A percentile compares a stretch with the other conserved stretches of the same genome.
These are phyloP conservation scores for Habropoda laboriosa DNA, from an alignment of 1,140 invertebrate species.

Conservation along the genomic window DNA sequence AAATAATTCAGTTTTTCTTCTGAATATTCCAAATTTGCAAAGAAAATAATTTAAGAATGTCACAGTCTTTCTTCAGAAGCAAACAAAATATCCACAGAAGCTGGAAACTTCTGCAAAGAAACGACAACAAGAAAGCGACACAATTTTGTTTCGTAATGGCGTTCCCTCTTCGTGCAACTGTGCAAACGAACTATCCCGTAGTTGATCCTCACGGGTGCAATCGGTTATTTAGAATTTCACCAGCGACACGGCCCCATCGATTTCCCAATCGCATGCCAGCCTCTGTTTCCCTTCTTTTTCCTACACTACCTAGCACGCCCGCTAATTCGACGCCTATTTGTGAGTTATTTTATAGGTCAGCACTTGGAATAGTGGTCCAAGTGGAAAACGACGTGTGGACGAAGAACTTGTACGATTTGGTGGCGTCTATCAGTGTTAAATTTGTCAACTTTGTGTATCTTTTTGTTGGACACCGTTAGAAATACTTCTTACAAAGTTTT, in stretches of 20 bases:
- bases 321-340: neutral
- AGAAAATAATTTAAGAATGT: too few relatives aligned
- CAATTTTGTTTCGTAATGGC: constrained; percentile 74
- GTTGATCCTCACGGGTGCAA: constrained; percentile 63
- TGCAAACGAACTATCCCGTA: constrained; percentile 21
- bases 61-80: too few relatives aligned
- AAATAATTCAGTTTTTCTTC: too few relatives aligned
- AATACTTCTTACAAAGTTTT: too few relatives aligned
- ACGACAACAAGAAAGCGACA: constrained; percentile 56
- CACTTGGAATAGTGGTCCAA: too few relatives aligned
- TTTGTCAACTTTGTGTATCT: too few relatives aligned
- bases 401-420: too few relatives aligned
- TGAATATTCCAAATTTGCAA: too few relatives aligned
- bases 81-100: too few relatives aligned
- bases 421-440: too few relatives aligned
- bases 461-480: too few relatives aligned
- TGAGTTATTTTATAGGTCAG: neutral
- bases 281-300: neutral
- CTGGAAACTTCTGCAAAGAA: constrained; percentile 55
- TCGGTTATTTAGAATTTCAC: constrained; percentile 75
- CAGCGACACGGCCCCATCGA: constrained; percentile 59
- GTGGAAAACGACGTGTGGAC: too few relatives aligned
- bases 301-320: neutral
- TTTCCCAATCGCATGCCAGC: constrained; percentile 53
- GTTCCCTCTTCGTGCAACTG: constrained; percentile 24